Evolutionary conservation across 30 jellyfish, hydroid and myxozoan genomes (phyloP).

Genomic region (Nemopilema nomurai): DNA sequence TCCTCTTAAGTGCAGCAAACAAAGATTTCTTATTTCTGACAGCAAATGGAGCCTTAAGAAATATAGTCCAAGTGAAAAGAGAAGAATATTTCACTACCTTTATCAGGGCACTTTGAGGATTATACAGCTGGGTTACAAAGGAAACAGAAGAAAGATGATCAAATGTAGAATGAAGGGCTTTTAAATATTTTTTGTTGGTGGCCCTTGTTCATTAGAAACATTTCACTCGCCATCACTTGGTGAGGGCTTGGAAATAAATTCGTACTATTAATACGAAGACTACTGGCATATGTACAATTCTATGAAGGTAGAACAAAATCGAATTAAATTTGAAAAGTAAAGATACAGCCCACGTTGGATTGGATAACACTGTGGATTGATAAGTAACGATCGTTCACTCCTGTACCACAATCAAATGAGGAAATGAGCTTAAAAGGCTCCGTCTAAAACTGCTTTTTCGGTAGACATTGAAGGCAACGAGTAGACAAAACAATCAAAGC

Average conservation of each 20-base stretch:
- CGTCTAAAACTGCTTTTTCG: neutral
- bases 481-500: neutral
- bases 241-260: neutral
- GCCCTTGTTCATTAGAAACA: neutral
- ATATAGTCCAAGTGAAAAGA: no score
- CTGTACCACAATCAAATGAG: neutral
- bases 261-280: neutral
- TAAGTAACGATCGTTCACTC: neutral
- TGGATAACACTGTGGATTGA: neutral
- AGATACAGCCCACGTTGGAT: neutral
- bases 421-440: neutral
- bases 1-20: no score
- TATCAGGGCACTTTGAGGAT: no score
- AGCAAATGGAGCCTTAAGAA: no score
- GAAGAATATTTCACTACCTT: no score
- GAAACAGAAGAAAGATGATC: neutral
- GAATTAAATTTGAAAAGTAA: neutral
- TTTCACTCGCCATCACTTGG: neutral
- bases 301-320: neutral
- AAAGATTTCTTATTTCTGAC: no score
- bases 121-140: neutral
- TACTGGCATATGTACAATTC: neutral
- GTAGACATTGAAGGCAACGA: neutral
- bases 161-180: neutral
- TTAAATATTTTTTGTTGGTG: neutral